Base-by-base conservation (phyloP, 2,888 invertebrate species). In the Brachynemurus nebulosus region DNA sequence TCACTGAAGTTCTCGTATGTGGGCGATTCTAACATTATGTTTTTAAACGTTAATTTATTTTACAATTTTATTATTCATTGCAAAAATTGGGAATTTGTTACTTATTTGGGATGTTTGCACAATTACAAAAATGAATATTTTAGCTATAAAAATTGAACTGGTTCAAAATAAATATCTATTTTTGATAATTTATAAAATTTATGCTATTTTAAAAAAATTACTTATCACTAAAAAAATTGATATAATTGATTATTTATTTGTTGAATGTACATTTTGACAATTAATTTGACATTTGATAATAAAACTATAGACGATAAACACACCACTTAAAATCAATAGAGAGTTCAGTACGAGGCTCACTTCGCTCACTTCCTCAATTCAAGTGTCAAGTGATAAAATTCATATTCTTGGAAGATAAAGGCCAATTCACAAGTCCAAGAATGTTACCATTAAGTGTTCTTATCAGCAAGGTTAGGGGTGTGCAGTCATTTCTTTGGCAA, bases 1-100 rank as follows among this genome's bases (percentile, higher is more conserved):
- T 37, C 37, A 20, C 37, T 37, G 18, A 37, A 37, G 20, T 37
- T 37, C 16, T 37, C 37, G 17, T 37, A 19, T n/a, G 12, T 20
- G 37, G 6, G 18, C n/a, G 8, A n/a, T 2, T 37, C 19, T 20
- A 16, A 37, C 37, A 37, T 37, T 37, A 6, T 37, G 20, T 11
- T 37, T 30, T 30, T 12, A 14, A 30, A 30, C 30, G 30, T 12
- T 9, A 30, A 12, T 30, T 30, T 30, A 12, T 2, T 30, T 30
- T 30, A 30, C 30, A 30, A 12, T 30, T 30, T 30, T 30, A 30
- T 30, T 30, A n/a, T n/a, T 30, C n/a, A 30, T 30, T 14, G n/a
- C n/a, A 30, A 30, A 30, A 12, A 30, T 4, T 27, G 14, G 14
- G 14, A 12, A 30, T 4, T 30, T 30, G 30, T 11, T 4, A 30